Evolutionary conservation across 2,797 vertebrate genomes (phyloP).

Genomic region (Valencia hispanica): DNA sequence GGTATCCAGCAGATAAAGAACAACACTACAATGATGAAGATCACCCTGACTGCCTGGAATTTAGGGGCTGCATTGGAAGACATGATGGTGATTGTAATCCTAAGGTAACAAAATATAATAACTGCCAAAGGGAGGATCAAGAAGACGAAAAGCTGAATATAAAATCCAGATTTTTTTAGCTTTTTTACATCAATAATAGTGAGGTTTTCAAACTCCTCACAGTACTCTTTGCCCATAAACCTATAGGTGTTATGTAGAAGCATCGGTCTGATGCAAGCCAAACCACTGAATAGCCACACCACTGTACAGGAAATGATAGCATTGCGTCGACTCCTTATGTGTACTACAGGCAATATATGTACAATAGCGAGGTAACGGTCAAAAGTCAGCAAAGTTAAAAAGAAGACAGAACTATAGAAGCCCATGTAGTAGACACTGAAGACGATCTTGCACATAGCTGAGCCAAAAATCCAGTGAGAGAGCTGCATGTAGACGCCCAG

Average conservation of each 20-base stretch:
- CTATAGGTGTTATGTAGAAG: constrained; percentile 37
- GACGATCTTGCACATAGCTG: constrained; percentile 73
- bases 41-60: constrained; percentile 78
- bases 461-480: constrained; percentile 76
- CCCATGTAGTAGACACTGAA: constrained; percentile 73
- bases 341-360: constrained; percentile 60
- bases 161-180: constrained; percentile 42
- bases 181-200: accelerated
- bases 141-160: constrained; percentile 78
- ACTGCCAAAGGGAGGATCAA: constrained; percentile 76
- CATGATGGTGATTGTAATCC: constrained; percentile 74
- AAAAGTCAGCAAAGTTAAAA: constrained; percentile 81
- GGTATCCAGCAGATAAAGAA: constrained; percentile 84
- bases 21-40: constrained; percentile 78
- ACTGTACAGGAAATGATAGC: constrained; percentile 58
- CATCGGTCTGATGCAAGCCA: constrained; percentile 71
- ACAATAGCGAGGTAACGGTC: constrained; percentile 83
- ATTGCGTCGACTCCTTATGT: constrained; percentile 64
- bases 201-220: constrained; percentile 19
- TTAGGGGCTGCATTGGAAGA: constrained; percentile 69
- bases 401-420: constrained; percentile 82
- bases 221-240: accelerated
- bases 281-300: constrained; percentile 76
- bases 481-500: constrained; percentile 66
- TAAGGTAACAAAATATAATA: constrained; percentile 78